Evolutionary conservation across 2,888 invertebrate species (phyloP), one percentile per base, ranked within the genome.

Genomic region (Stictocephala bisonia): DNA sequence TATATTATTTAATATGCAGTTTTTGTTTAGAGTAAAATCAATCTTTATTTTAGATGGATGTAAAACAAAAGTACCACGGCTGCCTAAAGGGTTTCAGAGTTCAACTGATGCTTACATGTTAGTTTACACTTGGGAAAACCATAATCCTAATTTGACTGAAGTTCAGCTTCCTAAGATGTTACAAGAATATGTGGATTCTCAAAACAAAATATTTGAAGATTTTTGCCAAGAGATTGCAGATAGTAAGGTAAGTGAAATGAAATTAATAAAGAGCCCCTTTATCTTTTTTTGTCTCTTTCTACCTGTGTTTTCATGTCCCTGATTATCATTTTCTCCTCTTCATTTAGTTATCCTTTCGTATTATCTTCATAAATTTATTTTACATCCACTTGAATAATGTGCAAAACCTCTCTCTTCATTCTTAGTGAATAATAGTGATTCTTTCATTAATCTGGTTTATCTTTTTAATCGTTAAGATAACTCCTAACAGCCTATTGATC

Each of bases 61-160:
- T 77, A 78, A 75, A 75, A 79, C 53, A 83, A 85, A 80, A 80
- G 82, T 56, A 18, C 82, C 82, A 0, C 81, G 83, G 56, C 80
- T 84, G 53, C 83, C 84, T 26, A 85, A 85, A 79, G 85, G 85
- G 29, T 84, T 81, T 75, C 84, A 87, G 53, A 83, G 85, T 0
- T 89, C 89, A 1, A 86, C 86, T 73, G 88, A 88, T 76, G 89
- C 89, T 0, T 90, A 89, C 79, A 89, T 89, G 89, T 82, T 90
- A 77, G 89, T 89, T 1, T 90, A 90, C 80, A 86, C 85, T 15
- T 60, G 60, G 13, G 74, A 64, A 3, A 26, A 69, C 20, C 35
- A 50, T 4, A 44, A 50, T 13, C 70, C 64, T 2, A 35, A 27
- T 27, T 7, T 11, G 41, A 44, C n/a, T 2, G 64, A 64, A 35